phyloP scores from a whole-genome alignment of 2,113 vertebrate species.

The Potamarius usumacintae region DNA sequence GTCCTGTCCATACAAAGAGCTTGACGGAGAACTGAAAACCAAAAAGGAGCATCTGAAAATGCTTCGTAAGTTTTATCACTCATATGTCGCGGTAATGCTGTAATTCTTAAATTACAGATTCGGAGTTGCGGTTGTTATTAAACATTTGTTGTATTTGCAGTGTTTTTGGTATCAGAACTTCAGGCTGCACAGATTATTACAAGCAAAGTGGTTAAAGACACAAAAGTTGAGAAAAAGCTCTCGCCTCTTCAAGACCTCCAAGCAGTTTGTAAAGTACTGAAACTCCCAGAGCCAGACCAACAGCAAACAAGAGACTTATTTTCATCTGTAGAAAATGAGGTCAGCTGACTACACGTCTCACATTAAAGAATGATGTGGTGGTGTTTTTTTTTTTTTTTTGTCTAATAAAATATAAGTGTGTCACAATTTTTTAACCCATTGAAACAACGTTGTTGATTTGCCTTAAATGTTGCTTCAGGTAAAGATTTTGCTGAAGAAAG shows the following conservation, averaged over 20 bases:
- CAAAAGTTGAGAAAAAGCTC: constrained; percentile 64
- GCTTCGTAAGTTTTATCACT: constrained; percentile 74
- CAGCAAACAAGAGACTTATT: constrained; percentile 71
- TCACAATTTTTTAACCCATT: background rate
- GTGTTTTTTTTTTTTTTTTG: background rate
- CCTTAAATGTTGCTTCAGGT: constrained; percentile 70
- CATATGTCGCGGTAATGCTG: background rate
- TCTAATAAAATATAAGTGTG: no score
- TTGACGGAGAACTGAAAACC: constrained; percentile 71
- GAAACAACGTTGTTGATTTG: background rate
- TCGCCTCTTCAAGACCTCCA: constrained; percentile 75
- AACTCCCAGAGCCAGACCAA: constrained; percentile 70
- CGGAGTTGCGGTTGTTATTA: background rate
- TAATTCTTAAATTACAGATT: background rate
- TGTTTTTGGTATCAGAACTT: constrained; percentile 93
- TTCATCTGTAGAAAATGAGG: constrained; percentile 80
- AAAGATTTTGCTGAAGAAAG: constrained; percentile 75
- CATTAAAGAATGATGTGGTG: background rate
- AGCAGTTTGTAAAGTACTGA: constrained; percentile 76
- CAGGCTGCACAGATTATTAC: constrained; percentile 86
- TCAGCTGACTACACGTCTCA: constrained; percentile 51
- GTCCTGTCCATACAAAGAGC: constrained; percentile 79
- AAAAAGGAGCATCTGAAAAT: constrained; percentile 84
- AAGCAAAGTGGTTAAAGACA: constrained; percentile 66
- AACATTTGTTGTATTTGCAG: constrained; percentile 62